Evolutionary conservation across 1,140 invertebrate species (phyloP).

Genomic region (Heliconius congener): DNA sequence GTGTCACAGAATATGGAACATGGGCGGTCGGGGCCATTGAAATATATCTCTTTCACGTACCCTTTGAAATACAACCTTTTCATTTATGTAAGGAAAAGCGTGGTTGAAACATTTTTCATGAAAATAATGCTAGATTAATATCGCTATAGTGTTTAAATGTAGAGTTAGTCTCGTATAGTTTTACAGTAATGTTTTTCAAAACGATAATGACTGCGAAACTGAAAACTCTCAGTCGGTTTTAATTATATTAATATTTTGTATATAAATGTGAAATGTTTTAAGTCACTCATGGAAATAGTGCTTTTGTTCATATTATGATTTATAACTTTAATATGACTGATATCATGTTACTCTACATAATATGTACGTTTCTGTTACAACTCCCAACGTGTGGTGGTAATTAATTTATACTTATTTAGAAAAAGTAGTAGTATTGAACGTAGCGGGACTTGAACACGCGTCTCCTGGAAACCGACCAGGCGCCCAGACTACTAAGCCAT

Average conservation of each 20-base stretch:
- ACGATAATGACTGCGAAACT: not conserved
- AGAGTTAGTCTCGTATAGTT: not conserved
- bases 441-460: no score
- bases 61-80: slow-evolving; percentile 38
- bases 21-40: slow-evolving; percentile 27
- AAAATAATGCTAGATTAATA: slow-evolving; percentile 27
- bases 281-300: not conserved
- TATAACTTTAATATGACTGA: not conserved
- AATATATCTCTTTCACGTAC: slow-evolving; percentile 34
- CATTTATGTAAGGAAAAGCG: slow-evolving; percentile 31
- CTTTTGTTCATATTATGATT: not conserved
- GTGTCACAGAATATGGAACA: slow-evolving; percentile 35
- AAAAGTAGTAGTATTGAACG: no score
- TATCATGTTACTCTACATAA: not conserved
- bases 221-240: not conserved
- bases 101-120: slow-evolving; percentile 20
- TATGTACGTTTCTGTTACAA: not conserved
- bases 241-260: slow-evolving; percentile 1
- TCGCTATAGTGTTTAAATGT: slow-evolving; percentile 9
- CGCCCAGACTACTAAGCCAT: no score
- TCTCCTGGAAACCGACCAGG: no score
- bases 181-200: slow-evolving; percentile 1
- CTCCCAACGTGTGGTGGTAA: no score
- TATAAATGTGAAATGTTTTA: not conserved
- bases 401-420: no score